Conservation (phyloP, 2,888 invertebrate species). For the Tridacna gigas region DNA sequence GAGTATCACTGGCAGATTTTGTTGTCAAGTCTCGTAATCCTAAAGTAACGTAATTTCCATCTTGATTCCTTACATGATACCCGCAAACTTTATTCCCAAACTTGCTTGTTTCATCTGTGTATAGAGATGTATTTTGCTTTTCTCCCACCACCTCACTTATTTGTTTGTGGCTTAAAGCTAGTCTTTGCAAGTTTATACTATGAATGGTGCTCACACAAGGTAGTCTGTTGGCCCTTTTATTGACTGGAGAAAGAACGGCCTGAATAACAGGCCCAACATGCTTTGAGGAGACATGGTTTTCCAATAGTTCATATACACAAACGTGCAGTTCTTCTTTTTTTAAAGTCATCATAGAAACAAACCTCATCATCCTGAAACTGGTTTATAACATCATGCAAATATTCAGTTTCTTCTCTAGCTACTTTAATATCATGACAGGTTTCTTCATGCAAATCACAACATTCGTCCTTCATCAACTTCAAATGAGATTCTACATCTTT, state of each 20-base stretch:
- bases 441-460: neutral
- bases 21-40: constrained; percentile 39
- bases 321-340: neutral
- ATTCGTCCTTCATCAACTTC: neutral
- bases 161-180: constrained; percentile 38
- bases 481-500: neutral
- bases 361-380: neutral
- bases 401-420: neutral
- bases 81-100: no score
- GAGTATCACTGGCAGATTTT: constrained; percentile 34
- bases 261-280: constrained; percentile 21
- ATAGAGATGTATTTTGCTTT: constrained; percentile 15
- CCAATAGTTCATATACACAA: neutral
- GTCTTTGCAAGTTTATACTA: constrained; percentile 41
- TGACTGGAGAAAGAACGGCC: constrained; percentile 9
- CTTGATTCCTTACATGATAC: constrained; percentile 23
- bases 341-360: neutral
- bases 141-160: constrained; percentile 14
- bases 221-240: constrained; percentile 23
- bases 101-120: constrained; percentile 50
- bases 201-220: constrained; percentile 35
- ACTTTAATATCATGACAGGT: neutral
- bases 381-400: neutral
- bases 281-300: no score
- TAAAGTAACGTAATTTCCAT: constrained; percentile 27